Percentiles rank a stretch among this genome's conserved stretches.
phyloP scores from a whole-genome alignment of 2,797 vertebrate species.

The Spinus pinus region DNA sequence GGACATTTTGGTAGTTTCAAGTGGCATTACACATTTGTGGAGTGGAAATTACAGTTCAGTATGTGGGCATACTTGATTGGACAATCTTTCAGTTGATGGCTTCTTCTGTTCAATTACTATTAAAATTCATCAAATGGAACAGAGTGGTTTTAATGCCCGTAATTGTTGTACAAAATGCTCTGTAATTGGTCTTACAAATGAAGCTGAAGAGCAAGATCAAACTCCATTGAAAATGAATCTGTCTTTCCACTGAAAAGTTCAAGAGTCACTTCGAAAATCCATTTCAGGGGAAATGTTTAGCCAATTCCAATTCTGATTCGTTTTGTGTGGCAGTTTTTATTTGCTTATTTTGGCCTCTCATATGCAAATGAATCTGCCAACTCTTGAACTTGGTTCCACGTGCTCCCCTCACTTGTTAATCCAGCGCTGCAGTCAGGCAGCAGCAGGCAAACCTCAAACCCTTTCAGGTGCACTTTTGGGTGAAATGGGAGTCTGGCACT shows the following conservation, averaged over 20 bases:
- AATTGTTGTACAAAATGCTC: conserved; percentile 80
- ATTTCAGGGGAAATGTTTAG: conserved; percentile 50
- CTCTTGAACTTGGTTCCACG: neutral
- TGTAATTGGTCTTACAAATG: conserved; percentile 81
- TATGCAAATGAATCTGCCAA: conserved; percentile 57
- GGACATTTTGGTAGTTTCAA: conserved; percentile 17
- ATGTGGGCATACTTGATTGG: conserved; percentile 73
- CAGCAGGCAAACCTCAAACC: neutral
- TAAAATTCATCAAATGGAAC: conserved; percentile 82
- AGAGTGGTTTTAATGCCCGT: conserved; percentile 75
- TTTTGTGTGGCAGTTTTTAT: conserved; percentile 66
- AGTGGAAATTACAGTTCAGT: conserved; percentile 75
- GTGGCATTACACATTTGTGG: conserved; percentile 21
- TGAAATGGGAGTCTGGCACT: neutral
- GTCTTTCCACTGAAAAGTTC: conserved; percentile 62
- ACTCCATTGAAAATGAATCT: conserved; percentile 71
- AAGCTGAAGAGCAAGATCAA: conserved; percentile 75
- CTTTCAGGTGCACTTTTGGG: neutral
- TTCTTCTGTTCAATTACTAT: conserved; percentile 81
- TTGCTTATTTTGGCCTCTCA: conserved; percentile 63
- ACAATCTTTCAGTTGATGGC: conserved; percentile 72
- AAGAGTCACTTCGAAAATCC: conserved; percentile 58
- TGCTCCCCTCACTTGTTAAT: neutral
- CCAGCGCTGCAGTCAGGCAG: neutral
- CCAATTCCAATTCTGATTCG: conserved; percentile 52